These are phyloP conservation scores for Fulica atra DNA, from an alignment of 2,113 vertebrate species.

Conservation along the genomic window DNA sequence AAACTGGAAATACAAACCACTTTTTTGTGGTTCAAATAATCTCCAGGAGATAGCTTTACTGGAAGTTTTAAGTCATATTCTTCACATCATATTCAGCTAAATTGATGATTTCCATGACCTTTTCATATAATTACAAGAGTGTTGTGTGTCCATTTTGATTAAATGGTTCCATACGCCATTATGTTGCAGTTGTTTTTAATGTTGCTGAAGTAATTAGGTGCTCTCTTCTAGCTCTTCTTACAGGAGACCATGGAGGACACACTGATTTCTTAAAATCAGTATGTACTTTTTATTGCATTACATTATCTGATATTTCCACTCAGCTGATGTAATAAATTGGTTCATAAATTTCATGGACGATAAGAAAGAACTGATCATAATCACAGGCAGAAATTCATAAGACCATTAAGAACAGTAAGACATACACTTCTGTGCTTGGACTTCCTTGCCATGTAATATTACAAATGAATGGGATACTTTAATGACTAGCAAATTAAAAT, in stretches of 20 bases:
- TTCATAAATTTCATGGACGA: constrained; percentile 25
- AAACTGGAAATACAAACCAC: constrained; percentile 67
- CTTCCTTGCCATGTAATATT: neutral
- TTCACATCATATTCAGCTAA: constrained; percentile 60
- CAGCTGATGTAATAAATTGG: constrained; percentile 11
- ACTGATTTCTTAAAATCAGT: constrained; percentile 28
- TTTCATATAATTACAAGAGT: constrained; percentile 64
- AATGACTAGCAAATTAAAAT: constrained; percentile 34
- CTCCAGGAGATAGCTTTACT: constrained; percentile 77
- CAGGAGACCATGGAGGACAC: neutral
- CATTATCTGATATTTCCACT: constrained; percentile 32
- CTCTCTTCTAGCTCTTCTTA: neutral
- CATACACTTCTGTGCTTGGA: neutral
- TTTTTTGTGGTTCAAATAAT: constrained; percentile 67
- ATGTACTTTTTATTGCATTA: neutral
- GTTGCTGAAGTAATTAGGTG: constrained; percentile 25
- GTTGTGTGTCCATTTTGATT: constrained; percentile 63
- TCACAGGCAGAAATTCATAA: constrained; percentile 14
- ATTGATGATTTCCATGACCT: constrained; percentile 70
- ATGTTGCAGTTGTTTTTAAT: constrained; percentile 13
- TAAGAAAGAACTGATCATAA: constrained; percentile 10
- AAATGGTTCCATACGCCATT: constrained; percentile 55
- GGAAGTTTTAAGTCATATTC: constrained; percentile 72
- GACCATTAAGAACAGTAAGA: constrained; percentile 28
- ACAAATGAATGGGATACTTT: neutral